Conservation (phyloP, 2,113 vertebrate species). For the Ornithorhynchus anatinus region DNA sequence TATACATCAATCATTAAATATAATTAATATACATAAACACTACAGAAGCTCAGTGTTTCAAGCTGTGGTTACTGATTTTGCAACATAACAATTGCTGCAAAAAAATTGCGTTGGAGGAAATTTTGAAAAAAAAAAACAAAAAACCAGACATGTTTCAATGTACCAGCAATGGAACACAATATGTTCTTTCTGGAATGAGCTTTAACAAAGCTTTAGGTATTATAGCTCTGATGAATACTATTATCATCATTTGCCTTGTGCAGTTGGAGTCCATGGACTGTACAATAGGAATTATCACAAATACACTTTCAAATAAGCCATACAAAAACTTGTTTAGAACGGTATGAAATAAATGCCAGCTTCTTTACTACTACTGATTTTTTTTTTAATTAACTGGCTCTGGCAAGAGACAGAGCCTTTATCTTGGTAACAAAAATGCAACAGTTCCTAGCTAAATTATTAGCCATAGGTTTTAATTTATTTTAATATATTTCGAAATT, state of each 20-base stretch:
- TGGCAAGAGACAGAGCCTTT: background rate
- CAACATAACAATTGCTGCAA: slow-evolving; percentile 17
- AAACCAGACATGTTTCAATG: background rate
- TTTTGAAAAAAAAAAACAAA: background rate
- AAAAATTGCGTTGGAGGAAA: background rate
- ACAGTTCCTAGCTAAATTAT: background rate
- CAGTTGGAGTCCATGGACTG: background rate
- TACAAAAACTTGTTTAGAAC: background rate
- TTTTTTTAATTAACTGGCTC: slow-evolving; percentile 20
- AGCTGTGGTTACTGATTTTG: background rate
- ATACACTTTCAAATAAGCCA: background rate
- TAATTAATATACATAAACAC: background rate
- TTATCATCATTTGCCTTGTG: slow-evolving; percentile 11
- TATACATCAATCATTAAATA: background rate
- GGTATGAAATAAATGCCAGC: background rate
- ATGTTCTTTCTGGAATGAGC: background rate
- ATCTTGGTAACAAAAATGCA: background rate
- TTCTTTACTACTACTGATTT: background rate
- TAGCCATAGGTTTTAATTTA: background rate
- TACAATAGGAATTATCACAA: background rate
- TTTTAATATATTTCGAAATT: background rate
- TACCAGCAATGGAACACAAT: background rate
- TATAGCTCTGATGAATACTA: background rate
- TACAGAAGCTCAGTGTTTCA: slow-evolving; percentile 5
- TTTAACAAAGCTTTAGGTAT: background rate